These are phyloP conservation scores for Chelonia mydas DNA, from an alignment of 2,797 vertebrate species.

Conservation along the genomic window DNA sequence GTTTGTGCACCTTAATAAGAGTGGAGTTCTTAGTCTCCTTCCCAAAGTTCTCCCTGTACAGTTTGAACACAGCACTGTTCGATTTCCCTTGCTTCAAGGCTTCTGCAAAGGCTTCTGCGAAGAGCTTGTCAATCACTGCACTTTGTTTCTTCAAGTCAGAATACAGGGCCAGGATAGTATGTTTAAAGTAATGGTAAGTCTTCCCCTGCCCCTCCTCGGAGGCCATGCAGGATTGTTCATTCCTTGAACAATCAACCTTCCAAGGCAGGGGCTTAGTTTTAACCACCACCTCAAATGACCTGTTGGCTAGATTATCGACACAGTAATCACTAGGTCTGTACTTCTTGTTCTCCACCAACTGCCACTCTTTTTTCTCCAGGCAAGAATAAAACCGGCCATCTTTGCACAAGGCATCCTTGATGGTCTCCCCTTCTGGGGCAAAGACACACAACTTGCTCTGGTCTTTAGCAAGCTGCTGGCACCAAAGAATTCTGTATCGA, in stretches of 20 bases:
- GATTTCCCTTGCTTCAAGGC: not conserved
- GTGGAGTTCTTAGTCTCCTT: conserved; percentile 60
- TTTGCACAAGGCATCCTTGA: conserved; percentile 22
- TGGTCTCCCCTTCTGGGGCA: conserved; percentile 42
- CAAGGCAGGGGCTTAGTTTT: not conserved
- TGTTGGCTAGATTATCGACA: not conserved
- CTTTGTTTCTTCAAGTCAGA: not conserved
- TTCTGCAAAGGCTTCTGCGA: not conserved
- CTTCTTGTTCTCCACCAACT: not conserved
- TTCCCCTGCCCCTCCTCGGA: not conserved
- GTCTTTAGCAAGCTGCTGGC: not conserved
- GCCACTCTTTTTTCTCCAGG: not conserved
- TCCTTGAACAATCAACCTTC: not conserved
- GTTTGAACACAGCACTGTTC: not conserved
- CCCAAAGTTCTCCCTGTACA: conserved; percentile 60
- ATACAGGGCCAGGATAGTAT: not conserved
- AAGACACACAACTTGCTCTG: conserved; percentile 18
- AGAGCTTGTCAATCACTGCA: not conserved
- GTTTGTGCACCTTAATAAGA: conserved; percentile 17
- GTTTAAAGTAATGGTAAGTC: rapidly evolving
- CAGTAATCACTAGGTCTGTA: not conserved
- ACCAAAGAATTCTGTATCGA: not conserved
- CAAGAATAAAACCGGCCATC: conserved; percentile 40
- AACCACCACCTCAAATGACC: not conserved
- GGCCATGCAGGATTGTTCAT: too few relatives aligned